A percentile compares a stretch with the other conserved stretches of the same genome.
Conservation (phyloP, 2,113 vertebrate species). For the Sterrhoptilus dennistouni region DNA sequence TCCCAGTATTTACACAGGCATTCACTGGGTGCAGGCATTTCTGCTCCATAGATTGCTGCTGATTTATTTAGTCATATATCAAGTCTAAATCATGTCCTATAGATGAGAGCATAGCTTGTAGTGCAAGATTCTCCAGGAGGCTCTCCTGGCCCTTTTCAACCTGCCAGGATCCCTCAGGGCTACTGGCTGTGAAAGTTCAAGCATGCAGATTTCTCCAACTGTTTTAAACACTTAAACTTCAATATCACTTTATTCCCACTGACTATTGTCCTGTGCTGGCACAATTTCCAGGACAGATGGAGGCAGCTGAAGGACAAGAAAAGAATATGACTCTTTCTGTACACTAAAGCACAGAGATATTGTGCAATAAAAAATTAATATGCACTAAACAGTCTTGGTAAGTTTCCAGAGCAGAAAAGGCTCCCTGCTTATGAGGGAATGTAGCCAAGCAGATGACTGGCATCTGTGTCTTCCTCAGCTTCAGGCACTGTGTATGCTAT, state of each 20-base stretch:
- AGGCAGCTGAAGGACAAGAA: not conserved
- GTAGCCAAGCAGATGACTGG: not conserved
- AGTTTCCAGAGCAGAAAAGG: not conserved
- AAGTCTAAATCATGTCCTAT: not conserved
- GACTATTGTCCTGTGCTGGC: not conserved
- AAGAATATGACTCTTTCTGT: not conserved
- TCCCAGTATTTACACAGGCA: not conserved
- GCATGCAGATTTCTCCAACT: not conserved
- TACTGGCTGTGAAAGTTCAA: not conserved
- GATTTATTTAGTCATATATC: not conserved
- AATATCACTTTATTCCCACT: not conserved
- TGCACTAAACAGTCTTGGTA: not conserved
- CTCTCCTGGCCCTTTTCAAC: not conserved
- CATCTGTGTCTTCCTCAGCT: not conserved
- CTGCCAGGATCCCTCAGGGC: not conserved
- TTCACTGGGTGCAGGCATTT: not conserved
- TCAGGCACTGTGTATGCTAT: not conserved
- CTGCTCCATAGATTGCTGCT: not conserved
- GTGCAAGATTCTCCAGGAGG: not conserved
- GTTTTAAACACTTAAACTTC: not conserved
- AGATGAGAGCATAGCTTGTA: not conserved
- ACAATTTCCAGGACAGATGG: not conserved
- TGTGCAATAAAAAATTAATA: not conserved
- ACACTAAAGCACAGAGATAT: not conserved
- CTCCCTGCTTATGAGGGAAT: not conserved